Evolutionary conservation across 2,797 vertebrate species (phyloP), one percentile per base, ranked within the genome.

Genomic region (Thalassophryne amazonica): DNA sequence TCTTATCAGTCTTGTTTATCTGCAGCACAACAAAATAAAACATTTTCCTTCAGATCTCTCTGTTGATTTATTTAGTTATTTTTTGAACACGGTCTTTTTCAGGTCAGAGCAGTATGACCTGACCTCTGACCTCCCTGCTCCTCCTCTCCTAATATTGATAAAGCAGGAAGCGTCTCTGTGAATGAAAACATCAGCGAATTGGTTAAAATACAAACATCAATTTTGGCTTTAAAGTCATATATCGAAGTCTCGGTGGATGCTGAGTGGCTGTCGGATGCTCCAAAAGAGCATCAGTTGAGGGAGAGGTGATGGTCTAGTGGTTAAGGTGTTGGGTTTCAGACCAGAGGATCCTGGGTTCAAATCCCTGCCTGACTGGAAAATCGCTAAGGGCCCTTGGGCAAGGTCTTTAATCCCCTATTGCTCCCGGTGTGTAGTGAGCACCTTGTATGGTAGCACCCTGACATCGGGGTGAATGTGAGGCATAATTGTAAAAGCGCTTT

Each of bases 121-220:
- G 68, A 79, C 73, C 75, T 35, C n/a, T 80, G 63, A 69, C 72
- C 80, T 13, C 48, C 3, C 14, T 2, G 25, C 38, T 31, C 36
- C 50, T 40, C 49, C 45, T 36, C 41, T 41, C 68, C 72, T 69
- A 60, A 63, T 61, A 60, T 52, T 16, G 40, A 39, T 3, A 23
- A 28, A 38, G 51, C 30, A 29, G 53, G 50, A 29, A 51, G 18
- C 4, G 51, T 56, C 57, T 56, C 52, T 16, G 38, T 49, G 58
- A 66, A 66, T 31, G 56, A 4, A 5, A 4, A 51, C 56, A 12
- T 37, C 46, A 40, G 49, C 34, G 50, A 53, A 67, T 69, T 34
- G 61, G 33, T 33, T 32, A 1, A 29, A 17, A 42, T 53, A 22
- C 36, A 28, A 69, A 69, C 58, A 28, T 63, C 47, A 9, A 18